phyloP scores from a whole-genome alignment of 2,888 invertebrate genomes.

The Lypha dubia region DNA sequence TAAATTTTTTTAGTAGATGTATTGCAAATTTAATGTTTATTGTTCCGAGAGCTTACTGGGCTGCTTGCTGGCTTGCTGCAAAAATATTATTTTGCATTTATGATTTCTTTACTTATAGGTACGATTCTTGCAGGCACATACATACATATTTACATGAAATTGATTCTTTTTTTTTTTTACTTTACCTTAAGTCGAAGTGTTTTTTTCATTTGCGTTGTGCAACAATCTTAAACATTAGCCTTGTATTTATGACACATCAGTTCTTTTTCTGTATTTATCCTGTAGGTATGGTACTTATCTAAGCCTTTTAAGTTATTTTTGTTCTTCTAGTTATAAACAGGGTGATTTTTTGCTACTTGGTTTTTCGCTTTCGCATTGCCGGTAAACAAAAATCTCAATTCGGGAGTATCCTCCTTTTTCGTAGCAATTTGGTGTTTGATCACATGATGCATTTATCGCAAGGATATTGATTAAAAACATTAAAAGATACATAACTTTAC shows the following conservation, averaged over 20 bases:
- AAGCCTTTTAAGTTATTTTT: conserved; percentile 2
- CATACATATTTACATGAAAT: conserved; percentile 35
- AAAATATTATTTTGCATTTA: conserved; percentile 54
- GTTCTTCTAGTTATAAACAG: not conserved
- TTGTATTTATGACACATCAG: conserved; percentile 70
- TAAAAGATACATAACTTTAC: no score
- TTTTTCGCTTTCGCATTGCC: not conserved
- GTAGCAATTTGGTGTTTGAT: no score
- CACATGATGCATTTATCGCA: no score
- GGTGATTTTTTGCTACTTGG: not conserved
- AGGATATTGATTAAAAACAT: no score
- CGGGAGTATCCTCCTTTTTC: not conserved
- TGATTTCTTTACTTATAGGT: conserved; percentile 40
- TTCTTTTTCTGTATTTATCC: conserved; percentile 15
- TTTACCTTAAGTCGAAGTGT: conserved; percentile 40
- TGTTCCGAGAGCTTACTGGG: conserved; percentile 38
- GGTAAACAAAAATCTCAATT: not conserved
- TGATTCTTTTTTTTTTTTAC: conserved; percentile 34
- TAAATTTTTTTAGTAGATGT: conserved; percentile 66
- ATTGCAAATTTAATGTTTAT: conserved; percentile 66
- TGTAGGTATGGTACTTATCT: not conserved
- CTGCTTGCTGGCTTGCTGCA: conserved; percentile 3
- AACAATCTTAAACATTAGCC: conserved; percentile 71
- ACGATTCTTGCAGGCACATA: conserved; percentile 35
- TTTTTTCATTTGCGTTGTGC: conserved; percentile 27